Percentiles rank a stretch among this genome's conserved stretches.
Conservation (phyloP, 1,140 invertebrate genomes). For the Arion vulgaris region DNA sequence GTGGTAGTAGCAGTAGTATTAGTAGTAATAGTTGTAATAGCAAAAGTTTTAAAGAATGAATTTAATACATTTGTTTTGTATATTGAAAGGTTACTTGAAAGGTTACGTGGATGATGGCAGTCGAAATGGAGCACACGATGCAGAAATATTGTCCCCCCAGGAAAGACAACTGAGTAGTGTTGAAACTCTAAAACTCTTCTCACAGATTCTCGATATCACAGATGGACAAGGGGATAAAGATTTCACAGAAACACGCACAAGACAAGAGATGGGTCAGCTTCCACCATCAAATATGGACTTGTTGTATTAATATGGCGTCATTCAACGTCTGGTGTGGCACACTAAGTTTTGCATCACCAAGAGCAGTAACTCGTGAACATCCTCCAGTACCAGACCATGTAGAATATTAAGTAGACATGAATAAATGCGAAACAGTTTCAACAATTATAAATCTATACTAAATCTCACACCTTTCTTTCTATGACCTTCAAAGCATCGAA, state of each 20-base stretch:
- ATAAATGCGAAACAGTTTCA: too few species aligned
- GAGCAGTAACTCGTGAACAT: too few species aligned
- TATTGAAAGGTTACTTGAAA: not conserved
- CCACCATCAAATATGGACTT: conserved; percentile 41
- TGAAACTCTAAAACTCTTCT: conserved; percentile 63
- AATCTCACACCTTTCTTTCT: too few species aligned
- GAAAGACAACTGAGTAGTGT: conserved; percentile 59
- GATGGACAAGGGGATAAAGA: conserved; percentile 60
- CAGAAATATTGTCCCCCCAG: conserved; percentile 27
- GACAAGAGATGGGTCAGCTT: conserved; percentile 49
- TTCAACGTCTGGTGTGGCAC: too few species aligned
- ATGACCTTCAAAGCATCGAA: too few species aligned
- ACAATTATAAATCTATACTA: too few species aligned
- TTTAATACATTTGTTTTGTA: not conserved
- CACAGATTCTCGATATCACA: conserved; percentile 62
- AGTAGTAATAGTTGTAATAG: too few species aligned
- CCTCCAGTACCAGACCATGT: too few species aligned
- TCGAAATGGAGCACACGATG: conserved; percentile 2
- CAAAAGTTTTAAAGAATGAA: too few species aligned
- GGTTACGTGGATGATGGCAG: conserved; percentile 12
- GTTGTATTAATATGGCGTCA: conserved; percentile 46
- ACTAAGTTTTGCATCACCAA: too few species aligned
- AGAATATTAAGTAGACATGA: too few species aligned
- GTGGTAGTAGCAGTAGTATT: too few species aligned
- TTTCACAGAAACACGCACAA: conserved; percentile 53